These are phyloP conservation scores for Calameuta pallipes DNA, from an alignment of 2,888 invertebrate genomes.

Conservation along the genomic window DNA sequence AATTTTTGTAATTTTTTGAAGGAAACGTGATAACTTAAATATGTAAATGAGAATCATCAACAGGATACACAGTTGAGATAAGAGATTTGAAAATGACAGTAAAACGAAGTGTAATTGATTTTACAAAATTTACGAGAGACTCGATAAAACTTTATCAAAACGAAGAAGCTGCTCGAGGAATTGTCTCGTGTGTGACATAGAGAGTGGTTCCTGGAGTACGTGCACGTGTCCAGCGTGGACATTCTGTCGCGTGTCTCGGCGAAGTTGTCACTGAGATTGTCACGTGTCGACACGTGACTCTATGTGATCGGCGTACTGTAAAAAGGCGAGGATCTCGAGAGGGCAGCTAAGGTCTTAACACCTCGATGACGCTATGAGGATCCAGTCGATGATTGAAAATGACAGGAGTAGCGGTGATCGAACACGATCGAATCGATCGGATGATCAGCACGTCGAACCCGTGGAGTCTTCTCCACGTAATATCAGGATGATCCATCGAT, in stretches of 20 bases:
- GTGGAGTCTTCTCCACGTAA: background rate
- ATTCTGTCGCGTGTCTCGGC: slow-evolving; percentile 9
- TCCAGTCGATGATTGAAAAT: slow-evolving; percentile 5
- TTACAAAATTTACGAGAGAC: background rate
- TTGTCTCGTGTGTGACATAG: background rate
- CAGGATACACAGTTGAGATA: background rate
- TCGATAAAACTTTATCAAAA: background rate
- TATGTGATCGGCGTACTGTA: slow-evolving; percentile 12
- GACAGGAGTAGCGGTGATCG: background rate
- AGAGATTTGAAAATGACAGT: background rate
- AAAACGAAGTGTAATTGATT: background rate
- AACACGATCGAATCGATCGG: slow-evolving; percentile 16
- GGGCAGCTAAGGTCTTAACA: background rate
- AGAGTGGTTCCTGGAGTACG: slow-evolving; percentile 7
- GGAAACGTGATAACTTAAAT: background rate
- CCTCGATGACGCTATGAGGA: background rate
- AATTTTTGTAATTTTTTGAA: background rate
- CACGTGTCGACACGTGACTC: slow-evolving; percentile 22
- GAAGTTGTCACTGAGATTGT: slow-evolving; percentile 15
- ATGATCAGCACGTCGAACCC: slow-evolving; percentile 12
- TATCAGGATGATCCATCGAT: background rate
- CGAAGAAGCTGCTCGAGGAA: background rate
- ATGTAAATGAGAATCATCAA: background rate
- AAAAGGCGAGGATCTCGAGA: background rate
- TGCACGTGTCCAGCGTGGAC: slow-evolving; percentile 25